Evolutionary conservation across 2,113 vertebrate genomes (phyloP).

Genomic region (Bettongia penicillata): DNA sequence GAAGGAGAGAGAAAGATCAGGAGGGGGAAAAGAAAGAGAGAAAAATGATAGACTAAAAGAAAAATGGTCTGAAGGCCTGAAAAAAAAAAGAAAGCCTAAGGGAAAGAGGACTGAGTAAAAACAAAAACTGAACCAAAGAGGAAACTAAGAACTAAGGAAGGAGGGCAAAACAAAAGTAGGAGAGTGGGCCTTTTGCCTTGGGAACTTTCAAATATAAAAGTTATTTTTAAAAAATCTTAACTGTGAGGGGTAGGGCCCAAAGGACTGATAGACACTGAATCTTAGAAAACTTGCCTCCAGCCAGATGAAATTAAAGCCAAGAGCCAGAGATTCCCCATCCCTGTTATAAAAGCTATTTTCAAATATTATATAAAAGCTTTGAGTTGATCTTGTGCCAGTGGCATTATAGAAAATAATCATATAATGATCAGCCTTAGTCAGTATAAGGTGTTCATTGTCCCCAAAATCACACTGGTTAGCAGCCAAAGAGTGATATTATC

Average conservation of each 20-base stretch:
- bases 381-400: neutral
- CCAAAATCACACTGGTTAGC: neutral
- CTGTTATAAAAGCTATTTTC: conserved; percentile 32
- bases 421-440: neutral
- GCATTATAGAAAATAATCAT: conserved; percentile 31
- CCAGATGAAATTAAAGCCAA: conserved; percentile 44
- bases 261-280: conserved; percentile 1
- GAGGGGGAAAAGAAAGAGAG: neutral
- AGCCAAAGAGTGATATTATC: neutral
- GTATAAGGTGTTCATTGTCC: neutral
- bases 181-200: neutral
- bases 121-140: neutral
- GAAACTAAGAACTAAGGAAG: neutral
- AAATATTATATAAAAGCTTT: neutral
- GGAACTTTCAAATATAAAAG: conserved; percentile 5
- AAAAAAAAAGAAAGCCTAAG: neutral
- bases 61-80: neutral
- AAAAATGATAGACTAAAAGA: neutral
- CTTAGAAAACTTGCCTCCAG: conserved; percentile 34
- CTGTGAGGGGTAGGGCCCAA: neutral
- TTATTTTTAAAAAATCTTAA: neutral
- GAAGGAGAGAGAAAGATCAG: neutral
- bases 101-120: neutral
- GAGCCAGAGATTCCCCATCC: neutral
- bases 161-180: neutral